phyloP scores from a whole-genome alignment of 2,797 vertebrate genomes.

The Lepilemur ruficaudatus region DNA sequence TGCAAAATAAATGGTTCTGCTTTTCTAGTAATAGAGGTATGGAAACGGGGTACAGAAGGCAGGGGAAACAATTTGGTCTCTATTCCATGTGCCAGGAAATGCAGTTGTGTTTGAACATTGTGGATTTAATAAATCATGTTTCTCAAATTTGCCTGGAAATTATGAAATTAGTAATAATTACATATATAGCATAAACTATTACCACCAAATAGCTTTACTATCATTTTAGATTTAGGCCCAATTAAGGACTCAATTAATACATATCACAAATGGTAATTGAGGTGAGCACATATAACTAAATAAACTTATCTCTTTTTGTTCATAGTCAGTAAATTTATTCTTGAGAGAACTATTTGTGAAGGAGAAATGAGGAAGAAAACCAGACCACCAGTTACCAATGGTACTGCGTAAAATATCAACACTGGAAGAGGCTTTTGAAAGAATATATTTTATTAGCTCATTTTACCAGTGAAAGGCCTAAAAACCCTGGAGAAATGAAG shows the following conservation, averaged over 20 bases:
- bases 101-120: slow-evolving; percentile 47
- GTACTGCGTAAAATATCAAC: neutral
- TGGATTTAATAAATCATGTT: neutral
- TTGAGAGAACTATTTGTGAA: neutral
- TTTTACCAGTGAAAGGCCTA: neutral
- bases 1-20: slow-evolving; percentile 76
- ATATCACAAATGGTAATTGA: neutral
- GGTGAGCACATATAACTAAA: neutral
- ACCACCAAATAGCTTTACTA: neutral
- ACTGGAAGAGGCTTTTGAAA: neutral
- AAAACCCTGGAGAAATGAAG: neutral
- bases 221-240: neutral
- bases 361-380: neutral
- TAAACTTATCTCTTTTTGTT: neutral
- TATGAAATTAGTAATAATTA: neutral
- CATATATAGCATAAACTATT: neutral
- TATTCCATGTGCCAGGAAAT: slow-evolving; percentile 41
- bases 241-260: slow-evolving; percentile 17
- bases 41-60: slow-evolving; percentile 60
- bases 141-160: slow-evolving; percentile 20
- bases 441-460: neutral
- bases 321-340: neutral
- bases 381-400: neutral
- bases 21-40: slow-evolving; percentile 74
- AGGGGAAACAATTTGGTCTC: slow-evolving; percentile 58